Conservation (phyloP, 2,113 vertebrate genomes). For the Chunga burmeisteri region DNA sequence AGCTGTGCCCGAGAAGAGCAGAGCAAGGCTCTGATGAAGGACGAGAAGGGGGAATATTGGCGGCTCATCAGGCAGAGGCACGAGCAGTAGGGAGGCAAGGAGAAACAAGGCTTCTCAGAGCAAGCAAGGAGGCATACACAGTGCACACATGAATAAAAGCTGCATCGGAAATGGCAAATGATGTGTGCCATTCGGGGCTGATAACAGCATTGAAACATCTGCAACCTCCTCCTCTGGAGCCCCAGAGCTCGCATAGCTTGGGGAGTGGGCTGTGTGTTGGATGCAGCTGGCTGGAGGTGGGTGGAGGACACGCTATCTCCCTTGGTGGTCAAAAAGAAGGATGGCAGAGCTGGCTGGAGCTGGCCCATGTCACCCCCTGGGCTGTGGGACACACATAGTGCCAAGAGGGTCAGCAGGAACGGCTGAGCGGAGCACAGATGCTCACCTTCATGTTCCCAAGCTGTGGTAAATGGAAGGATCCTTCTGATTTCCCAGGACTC, state of each 20-base stretch:
- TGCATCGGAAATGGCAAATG: not conserved
- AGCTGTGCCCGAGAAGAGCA: not conserved
- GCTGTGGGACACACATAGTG: not conserved
- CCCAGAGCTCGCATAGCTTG: not conserved
- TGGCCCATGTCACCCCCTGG: not conserved
- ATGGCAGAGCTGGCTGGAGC: not conserved
- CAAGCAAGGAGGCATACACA: not conserved
- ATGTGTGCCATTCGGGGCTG: not conserved
- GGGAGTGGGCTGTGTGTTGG: not conserved
- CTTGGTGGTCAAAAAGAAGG: not conserved
- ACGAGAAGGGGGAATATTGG: not conserved
- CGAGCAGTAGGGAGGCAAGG: not conserved
- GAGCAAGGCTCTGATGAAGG: not conserved
- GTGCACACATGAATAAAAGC: not conserved
- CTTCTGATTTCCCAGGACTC: not conserved
- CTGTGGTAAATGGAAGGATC: not conserved
- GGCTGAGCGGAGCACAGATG: not conserved
- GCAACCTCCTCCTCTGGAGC: not conserved
- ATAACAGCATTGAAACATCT: not conserved
- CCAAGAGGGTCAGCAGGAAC: not conserved
- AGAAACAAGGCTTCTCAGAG: not conserved
- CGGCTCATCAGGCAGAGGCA: not conserved
- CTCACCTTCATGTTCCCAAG: not conserved
- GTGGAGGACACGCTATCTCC: not conserved
- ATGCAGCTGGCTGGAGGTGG: not conserved